Evolutionary conservation across 64 coral and sea anemone species (phyloP).

Genomic region (Stylophora pistillata): DNA sequence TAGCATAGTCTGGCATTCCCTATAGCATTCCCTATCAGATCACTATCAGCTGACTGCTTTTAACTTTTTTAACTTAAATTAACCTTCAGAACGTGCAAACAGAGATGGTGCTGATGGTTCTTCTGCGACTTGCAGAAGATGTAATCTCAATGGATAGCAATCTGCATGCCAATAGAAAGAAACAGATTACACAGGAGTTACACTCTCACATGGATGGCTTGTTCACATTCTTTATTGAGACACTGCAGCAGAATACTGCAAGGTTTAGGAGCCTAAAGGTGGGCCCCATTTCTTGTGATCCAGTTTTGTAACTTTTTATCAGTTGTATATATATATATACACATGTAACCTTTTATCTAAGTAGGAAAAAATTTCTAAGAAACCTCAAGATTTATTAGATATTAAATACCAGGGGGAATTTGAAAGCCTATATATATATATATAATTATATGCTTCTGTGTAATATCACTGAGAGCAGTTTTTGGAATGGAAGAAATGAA

Average conservation of each 20-base stretch:
- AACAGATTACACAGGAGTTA: constrained; percentile 72
- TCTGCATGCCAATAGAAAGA: constrained; percentile 64
- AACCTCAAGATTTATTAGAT: too few relatives aligned
- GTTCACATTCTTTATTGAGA: constrained; percentile 85
- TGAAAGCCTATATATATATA: too few relatives aligned
- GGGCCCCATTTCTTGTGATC: neutral
- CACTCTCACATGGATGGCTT: constrained; percentile 77
- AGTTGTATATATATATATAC: too few relatives aligned
- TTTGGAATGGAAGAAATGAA: too few relatives aligned
- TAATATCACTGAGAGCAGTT: too few relatives aligned
- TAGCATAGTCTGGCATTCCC: too few relatives aligned
- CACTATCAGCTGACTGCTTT: neutral
- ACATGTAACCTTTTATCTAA: too few relatives aligned
- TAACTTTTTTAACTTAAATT: neutral
- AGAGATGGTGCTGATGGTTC: constrained; percentile 80
- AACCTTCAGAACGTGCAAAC: constrained; percentile 65
- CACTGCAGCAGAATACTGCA: constrained; percentile 52
- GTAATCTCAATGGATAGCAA: constrained; percentile 81
- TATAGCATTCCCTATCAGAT: too few relatives aligned
- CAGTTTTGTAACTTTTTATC: neutral
- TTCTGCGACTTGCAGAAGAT: constrained; percentile 84
- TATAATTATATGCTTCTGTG: too few relatives aligned
- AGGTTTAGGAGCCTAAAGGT: constrained; percentile 66
- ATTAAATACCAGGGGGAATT: too few relatives aligned
- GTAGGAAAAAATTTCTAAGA: too few relatives aligned